These are phyloP conservation scores for Rhynchotus rufescens DNA, from an alignment of 2,797 vertebrate genomes.

Conservation along the genomic window DNA sequence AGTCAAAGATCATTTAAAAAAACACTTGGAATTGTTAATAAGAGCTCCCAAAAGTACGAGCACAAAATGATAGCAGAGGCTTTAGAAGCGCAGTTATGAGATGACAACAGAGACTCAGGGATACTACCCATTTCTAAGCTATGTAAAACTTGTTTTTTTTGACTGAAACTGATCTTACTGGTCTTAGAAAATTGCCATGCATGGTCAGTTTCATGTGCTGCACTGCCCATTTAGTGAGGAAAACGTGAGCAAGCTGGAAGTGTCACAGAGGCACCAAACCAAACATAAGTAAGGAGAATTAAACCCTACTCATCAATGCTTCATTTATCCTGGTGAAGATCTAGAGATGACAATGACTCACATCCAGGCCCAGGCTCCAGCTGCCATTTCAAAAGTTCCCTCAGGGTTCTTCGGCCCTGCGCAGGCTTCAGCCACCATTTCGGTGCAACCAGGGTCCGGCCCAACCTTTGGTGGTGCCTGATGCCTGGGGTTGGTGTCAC, in stretches of 20 bases:
- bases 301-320: neutral
- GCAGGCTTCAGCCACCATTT: too few relatives aligned
- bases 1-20: neutral
- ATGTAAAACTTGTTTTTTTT: neutral
- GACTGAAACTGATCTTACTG: neutral
- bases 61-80: neutral
- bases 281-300: neutral
- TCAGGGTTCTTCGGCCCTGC: too few relatives aligned
- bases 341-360: neutral
- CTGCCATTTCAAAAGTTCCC: rapidly evolving
- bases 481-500: too few relatives aligned
- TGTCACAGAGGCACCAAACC: neutral
- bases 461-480: too few relatives aligned
- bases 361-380: neutral
- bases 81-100: neutral
- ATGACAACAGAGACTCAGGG: neutral
- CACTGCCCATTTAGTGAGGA: neutral
- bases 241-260: neutral
- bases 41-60: neutral
- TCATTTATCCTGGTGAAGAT: neutral
- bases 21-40: neutral
- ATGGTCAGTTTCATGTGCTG: neutral
- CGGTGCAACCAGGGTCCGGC: too few relatives aligned
- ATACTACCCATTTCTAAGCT: neutral
- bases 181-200: neutral